These are phyloP conservation scores for Macrophya annulata DNA, from an alignment of 2,888 invertebrate genomes.

Conservation along the genomic window DNA sequence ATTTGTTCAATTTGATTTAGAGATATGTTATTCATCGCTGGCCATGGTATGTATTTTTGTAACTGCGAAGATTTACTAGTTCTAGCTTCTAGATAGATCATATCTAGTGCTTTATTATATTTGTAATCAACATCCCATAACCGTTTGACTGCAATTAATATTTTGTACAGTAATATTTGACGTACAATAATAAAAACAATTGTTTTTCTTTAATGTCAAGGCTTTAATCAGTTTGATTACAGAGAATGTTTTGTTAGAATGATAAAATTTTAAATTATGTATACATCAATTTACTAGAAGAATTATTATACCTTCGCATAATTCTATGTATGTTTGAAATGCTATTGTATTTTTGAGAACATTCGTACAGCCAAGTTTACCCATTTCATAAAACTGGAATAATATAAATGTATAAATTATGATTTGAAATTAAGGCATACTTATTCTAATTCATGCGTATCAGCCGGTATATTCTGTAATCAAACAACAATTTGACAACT, in stretches of 20 bases:
- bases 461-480: not conserved
- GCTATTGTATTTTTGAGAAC: slow-evolving; percentile 79
- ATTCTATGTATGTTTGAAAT: slow-evolving; percentile 81
- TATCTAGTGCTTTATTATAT: slow-evolving; percentile 75
- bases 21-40: slow-evolving; percentile 75
- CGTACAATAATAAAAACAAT: not conserved
- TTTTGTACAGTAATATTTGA: not conserved
- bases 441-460: not conserved
- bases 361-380: slow-evolving; percentile 78
- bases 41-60: slow-evolving; percentile 79
- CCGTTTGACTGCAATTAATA: slow-evolving; percentile 75
- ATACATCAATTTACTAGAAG: not conserved
- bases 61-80: slow-evolving; percentile 72
- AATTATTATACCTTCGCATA: slow-evolving; percentile 80
- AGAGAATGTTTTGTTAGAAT: not conserved
- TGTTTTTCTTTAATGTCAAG: not conserved
- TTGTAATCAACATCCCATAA: slow-evolving; percentile 80
- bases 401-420: slow-evolving; percentile 18
- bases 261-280: not conserved
- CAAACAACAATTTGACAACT: slow-evolving; percentile 25
- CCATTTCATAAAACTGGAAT: slow-evolving; percentile 79
- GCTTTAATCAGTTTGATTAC: not conserved
- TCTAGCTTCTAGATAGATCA: slow-evolving; percentile 79
- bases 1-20: slow-evolving; percentile 78
- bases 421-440: not conserved